phyloP scores from a whole-genome alignment of 2,797 vertebrate species.

The Cossypha polioptera region DNA sequence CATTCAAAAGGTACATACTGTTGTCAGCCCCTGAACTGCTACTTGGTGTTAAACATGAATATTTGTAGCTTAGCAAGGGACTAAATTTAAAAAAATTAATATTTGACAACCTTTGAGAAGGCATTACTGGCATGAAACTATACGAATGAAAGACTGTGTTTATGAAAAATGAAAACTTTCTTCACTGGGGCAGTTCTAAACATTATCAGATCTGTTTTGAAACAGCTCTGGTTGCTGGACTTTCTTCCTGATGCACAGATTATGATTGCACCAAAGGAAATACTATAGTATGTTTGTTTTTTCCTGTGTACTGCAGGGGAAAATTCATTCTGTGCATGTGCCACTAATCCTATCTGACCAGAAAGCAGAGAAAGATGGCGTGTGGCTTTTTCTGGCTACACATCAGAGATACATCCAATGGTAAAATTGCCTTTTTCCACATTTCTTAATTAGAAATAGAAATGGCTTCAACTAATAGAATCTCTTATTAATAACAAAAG shows the following conservation, averaged over 20 bases:
- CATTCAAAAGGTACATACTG: conserved; percentile 86
- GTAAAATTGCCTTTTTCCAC: conserved; percentile 74
- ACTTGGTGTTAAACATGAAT: conserved; percentile 86
- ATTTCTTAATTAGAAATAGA: conserved; percentile 83
- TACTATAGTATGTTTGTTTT: neutral
- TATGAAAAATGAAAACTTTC: conserved; percentile 71
- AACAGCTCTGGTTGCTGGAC: conserved; percentile 47
- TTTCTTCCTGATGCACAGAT: conserved; percentile 48
- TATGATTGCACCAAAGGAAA: conserved; percentile 8
- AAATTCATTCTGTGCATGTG: conserved; percentile 67
- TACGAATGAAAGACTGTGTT: conserved; percentile 65
- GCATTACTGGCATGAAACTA: conserved; percentile 70
- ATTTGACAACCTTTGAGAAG: conserved; percentile 84
- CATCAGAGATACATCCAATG: conserved; percentile 57
- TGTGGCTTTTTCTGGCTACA: conserved; percentile 56
- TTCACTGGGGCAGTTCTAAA: conserved; percentile 55
- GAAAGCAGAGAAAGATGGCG: conserved; percentile 45
- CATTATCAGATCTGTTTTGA: conserved; percentile 54
- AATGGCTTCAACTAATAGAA: conserved; percentile 76
- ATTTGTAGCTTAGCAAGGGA: conserved; percentile 85
- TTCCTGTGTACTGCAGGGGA: conserved; percentile 27
- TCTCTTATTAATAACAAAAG: conserved; percentile 82
- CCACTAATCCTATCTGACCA: conserved; percentile 65
- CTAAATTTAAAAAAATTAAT: conserved; percentile 85
- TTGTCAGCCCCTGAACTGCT: conserved; percentile 81